A percentile compares a stretch with the other conserved stretches of the same genome.
These are phyloP conservation scores for Lamprotornis superbus DNA, from an alignment of 2,113 vertebrate species.

Conservation along the genomic window DNA sequence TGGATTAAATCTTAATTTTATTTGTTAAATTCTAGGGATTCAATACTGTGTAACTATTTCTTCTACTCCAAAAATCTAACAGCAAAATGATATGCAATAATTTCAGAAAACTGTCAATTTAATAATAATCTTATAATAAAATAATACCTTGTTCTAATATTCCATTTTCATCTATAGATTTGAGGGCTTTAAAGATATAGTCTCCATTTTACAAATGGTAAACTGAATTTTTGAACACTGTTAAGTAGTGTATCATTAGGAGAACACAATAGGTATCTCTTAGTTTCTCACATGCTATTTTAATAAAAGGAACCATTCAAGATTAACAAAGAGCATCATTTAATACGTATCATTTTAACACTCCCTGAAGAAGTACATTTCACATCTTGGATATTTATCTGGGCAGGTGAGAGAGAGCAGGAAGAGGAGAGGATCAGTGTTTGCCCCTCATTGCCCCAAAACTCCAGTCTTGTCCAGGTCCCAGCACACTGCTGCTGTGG, in stretches of 20 bases:
- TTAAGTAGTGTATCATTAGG: not conserved
- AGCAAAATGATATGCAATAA: not conserved
- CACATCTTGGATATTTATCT: not conserved
- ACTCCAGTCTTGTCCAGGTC: not conserved
- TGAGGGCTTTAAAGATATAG: not conserved
- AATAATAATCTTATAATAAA: not conserved
- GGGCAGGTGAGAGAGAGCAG: not conserved
- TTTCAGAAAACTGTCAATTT: not conserved
- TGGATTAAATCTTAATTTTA: not conserved
- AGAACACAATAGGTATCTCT: not conserved
- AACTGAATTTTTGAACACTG: not conserved
- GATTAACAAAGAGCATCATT: not conserved
- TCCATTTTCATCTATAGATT: not conserved
- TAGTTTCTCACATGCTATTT: slow-evolving; percentile 18
- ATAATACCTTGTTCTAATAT: not conserved
- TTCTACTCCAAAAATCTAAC: not conserved
- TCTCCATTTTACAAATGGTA: not conserved
- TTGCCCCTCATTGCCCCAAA: not conserved
- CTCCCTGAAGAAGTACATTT: not conserved
- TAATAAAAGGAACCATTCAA: not conserved
- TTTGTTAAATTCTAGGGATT: not conserved
- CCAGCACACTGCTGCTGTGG: not conserved
- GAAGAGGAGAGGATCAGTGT: not conserved
- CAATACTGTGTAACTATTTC: not conserved
- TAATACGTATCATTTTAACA: not conserved